These are phyloP conservation scores for Dicycla oo DNA, from an alignment of 2,888 invertebrate species.

Conservation along the genomic window DNA sequence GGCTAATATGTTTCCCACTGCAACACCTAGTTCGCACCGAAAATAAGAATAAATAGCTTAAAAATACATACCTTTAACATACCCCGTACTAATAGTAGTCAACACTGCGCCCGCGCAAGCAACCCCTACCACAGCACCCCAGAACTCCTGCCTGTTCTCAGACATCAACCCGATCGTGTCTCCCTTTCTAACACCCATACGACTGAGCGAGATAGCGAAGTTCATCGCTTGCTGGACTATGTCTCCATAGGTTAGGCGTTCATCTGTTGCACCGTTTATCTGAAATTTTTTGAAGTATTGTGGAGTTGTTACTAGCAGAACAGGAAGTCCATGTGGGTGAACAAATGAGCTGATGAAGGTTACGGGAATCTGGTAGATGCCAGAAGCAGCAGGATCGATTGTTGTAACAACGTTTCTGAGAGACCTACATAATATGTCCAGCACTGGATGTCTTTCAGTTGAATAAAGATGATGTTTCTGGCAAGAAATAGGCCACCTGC, in stretches of 20 bases:
- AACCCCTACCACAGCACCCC: conserved; percentile 75
- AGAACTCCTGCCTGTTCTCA: conserved; percentile 80
- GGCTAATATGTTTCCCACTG: too few relatives aligned
- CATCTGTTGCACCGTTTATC: conserved; percentile 80
- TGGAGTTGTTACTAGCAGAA: neutral
- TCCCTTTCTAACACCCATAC: conserved; percentile 80
- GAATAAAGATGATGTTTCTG: too few relatives aligned
- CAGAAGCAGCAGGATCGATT: too few relatives aligned
- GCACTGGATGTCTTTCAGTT: too few relatives aligned
- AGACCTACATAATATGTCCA: too few relatives aligned
- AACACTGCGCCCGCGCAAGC: conserved; percentile 75
- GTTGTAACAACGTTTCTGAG: neutral
- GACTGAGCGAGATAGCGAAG: conserved; percentile 80
- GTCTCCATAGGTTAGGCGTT: conserved; percentile 72
- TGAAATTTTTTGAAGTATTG: conserved; percentile 61
- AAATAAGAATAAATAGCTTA: too few relatives aligned
- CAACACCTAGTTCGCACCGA: too few relatives aligned
- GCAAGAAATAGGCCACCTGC: too few relatives aligned
- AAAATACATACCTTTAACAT: conserved; percentile 75
- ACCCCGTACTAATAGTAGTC: conserved; percentile 75
- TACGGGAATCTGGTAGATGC: neutral
- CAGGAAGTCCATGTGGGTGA: too few relatives aligned
- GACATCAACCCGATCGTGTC: conserved; percentile 79
- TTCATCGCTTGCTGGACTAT: conserved; percentile 79
- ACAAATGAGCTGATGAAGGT: neutral